Evolutionary conservation across 1,140 invertebrate species (phyloP), one percentile per base, ranked within the genome.

Genomic region (Glossosoma conforme): DNA sequence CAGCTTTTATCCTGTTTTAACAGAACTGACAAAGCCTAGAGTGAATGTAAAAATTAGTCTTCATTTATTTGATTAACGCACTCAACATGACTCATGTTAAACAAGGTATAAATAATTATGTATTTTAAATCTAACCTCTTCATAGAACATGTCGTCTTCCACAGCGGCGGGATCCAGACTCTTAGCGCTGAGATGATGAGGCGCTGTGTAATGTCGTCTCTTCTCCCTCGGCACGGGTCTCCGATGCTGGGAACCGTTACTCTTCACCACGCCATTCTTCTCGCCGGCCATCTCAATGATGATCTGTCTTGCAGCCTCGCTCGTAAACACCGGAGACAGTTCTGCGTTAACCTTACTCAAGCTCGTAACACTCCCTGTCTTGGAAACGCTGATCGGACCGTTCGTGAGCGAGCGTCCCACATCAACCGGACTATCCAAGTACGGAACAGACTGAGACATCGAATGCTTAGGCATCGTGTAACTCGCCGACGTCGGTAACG

Each of bases 201-300:
- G 91, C 4, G 93, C 89, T 0, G 92, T 95, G 64, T 92, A 85
- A 68, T 92, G 91, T 42, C 92, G 75, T 33, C 90, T 72, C 66
- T 89, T 91, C 61, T 90, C 86, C 52, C 82, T 83, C 0, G 87
- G 87, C 3, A 89, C 79, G 18, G 81, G 76, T 32, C 87, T 69
- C 40, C 79, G 68, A 54, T 79, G 78, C 56, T 79, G 45, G 0
- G 74, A 73, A 0, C 72, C 67, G 20, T 68, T 70, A 17, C 47
- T 54, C 33, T 56, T 60, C 18, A 56, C 41, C 49, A 69, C 68
- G 0, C 67, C 65, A 25, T 70, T 68, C 53, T 71, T 70, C 8
- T 77, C 77, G 6, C 70, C 77, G 2, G 83, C 82, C 77, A 91
- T 86, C 69, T 91, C 88, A 47, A 87, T 86, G 37, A 90, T 86